Evolutionary conservation across 2,888 invertebrate genomes (phyloP), one percentile per base, ranked within the genome.

Genomic region (Drosophila birchii): DNA sequence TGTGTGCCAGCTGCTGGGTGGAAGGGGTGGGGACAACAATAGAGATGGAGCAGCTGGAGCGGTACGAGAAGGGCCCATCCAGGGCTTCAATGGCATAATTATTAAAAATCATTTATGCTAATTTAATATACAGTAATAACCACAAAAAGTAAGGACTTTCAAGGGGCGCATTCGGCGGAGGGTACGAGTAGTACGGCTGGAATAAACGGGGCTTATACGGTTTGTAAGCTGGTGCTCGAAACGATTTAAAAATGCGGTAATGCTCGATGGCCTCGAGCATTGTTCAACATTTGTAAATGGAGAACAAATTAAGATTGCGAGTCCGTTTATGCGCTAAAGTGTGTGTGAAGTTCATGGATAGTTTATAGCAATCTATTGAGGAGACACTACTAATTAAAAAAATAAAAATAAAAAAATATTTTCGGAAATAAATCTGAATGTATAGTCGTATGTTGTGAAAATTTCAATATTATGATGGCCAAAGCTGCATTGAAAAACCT

Each of bases 31-130:
- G 29, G 3, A 54, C 20, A 16, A 55, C 60, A 60, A 56, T 60
- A n/a, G 56, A 56, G 26, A 14, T 18, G 32, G 36, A n/a, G 56
- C 41, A 14, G 56, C 57, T 43, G 71, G 58, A 36, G 70, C 16
- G 56, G 49, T 18, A 32, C 23, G 45, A 47, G 32, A 20, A 20
- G 60, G 41, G 29, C 61, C 59, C 26, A 26, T 26, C 26, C 68
- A 55, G 76, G 76, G 78, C 78, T 71, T 53, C 78, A 78, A 69
- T 66, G 86, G 86, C 72, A 89, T 89, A 86, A 88, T 89, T 90
- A 86, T 90, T 89, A 88, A 88, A 86, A 83, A 89, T 83, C 82
- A 83, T 89, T 86, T 86, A 83, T 87, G 84, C 83, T 89, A 88
- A 86, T 90, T 87, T 90, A 89, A 88, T 90, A 89, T 78, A 84